A percentile compares a stretch with the other conserved stretches of the same genome.
These are phyloP conservation scores for Cyphomyrus plagiostoma DNA, from an alignment of 2,113 vertebrate species.

Conservation along the genomic window DNA sequence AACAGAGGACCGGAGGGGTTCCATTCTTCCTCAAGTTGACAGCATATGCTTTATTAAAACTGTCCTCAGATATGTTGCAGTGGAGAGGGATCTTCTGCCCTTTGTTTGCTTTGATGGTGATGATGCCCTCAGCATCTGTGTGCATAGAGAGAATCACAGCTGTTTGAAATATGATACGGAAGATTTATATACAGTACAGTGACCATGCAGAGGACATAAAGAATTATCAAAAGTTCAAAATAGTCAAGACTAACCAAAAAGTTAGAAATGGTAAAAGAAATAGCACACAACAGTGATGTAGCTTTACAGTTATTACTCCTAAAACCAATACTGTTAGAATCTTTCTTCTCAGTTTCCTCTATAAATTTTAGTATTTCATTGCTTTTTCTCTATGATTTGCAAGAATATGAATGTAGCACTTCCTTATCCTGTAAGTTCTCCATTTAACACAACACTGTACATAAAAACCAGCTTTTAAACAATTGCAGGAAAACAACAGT, in stretches of 20 bases:
- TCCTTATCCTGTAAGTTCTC: neutral
- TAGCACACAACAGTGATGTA: neutral
- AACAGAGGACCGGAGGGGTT: neutral
- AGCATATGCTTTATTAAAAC: neutral
- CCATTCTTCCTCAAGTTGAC: constrained; percentile 25
- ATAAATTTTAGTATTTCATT: neutral
- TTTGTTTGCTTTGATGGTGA: neutral
- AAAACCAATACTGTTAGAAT: neutral
- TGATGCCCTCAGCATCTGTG: neutral
- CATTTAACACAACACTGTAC: neutral
- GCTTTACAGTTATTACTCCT: neutral
- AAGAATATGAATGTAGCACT: neutral
- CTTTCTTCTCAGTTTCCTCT: neutral
- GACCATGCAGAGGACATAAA: neutral
- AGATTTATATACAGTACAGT: neutral
- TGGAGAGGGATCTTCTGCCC: constrained; percentile 16
- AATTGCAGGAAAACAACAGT: neutral
- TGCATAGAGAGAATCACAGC: neutral
- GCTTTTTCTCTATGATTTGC: neutral
- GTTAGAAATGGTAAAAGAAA: neutral
- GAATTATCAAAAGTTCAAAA: neutral
- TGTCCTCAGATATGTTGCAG: neutral
- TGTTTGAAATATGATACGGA: neutral
- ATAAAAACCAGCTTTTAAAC: neutral
- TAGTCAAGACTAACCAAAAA: neutral